Base-by-base conservation (phyloP, 2,113 vertebrate genomes). In the Baryphthengus martii region DNA sequence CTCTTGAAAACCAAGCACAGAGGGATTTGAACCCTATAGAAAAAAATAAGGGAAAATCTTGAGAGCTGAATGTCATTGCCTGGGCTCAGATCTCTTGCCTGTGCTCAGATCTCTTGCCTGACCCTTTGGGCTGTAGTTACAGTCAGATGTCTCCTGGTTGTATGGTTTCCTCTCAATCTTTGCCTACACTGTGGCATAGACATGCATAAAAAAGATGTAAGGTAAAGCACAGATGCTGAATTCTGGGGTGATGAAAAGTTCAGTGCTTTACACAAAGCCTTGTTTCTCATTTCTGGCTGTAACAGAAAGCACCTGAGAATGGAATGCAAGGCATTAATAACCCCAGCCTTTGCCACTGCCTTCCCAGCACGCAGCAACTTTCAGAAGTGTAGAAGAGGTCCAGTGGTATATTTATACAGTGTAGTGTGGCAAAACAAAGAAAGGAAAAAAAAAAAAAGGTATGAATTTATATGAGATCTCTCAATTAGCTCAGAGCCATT, bases 241-340 rank as follows among this genome's bases (percentile, higher is more conserved):
- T 17, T 89, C 0, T 39, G 66, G 40, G 37, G 56, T 94, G 93
- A 39, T 52, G 84, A 31, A 52, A 88, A 96, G 85, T 52, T 85
- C 90, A 79, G 1, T 19, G 52, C 61, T 83, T 65, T 58, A 37
- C 19, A 31, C 44, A 25, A 63, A 81, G 88, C 50, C 14, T 84
- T 67, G 76, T 61, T 72, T 35, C 59, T 96, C 55, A 44, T 91
- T 95, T 89, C 70, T 82, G 56, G 19, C 45, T 91, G 66, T 62
- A 88, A 53, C 92, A 92, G 72, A n/a, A 93, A 97, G 77, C 97
- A 97, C 96, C 96, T 97, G 97, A 96, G 96, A 93, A 78, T 74
- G 96, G 88, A 92, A 35, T 77, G 93, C 73, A 79, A 95, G 80
- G 91, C 56, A 39, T 47, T 77, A 50, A 52, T 44, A 92, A 53